Evolutionary conservation across 2,888 invertebrate genomes (phyloP).

Genomic region (Amphipoea lucens): DNA sequence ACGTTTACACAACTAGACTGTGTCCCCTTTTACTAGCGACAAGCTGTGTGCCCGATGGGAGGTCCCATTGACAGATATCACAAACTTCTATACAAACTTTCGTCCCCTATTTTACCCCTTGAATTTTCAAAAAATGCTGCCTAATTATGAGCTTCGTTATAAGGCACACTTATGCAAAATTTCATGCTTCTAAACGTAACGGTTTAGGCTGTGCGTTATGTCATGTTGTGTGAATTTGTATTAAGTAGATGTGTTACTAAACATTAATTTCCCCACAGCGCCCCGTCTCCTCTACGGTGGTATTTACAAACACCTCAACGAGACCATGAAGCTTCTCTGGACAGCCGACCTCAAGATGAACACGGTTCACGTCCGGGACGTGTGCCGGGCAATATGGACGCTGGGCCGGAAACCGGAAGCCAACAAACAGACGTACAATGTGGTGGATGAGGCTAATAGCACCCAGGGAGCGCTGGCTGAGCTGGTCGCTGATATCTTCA

Average conservation of each 20-base stretch:
- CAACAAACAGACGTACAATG: conserved; percentile 93
- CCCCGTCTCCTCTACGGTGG: conserved; percentile 96
- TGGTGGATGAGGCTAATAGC: conserved; percentile 95
- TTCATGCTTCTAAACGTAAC: neutral
- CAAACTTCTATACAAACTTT: neutral
- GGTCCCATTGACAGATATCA: neutral
- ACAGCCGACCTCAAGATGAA: conserved; percentile 95
- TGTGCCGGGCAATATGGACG: conserved; percentile 95
- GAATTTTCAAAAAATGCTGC: neutral
- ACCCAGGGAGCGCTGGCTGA: conserved; percentile 96
- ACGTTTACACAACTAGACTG: too few species aligned
- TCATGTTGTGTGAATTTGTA: neutral
- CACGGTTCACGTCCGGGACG: conserved; percentile 96
- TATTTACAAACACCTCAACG: conserved; percentile 96
- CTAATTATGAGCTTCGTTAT: neutral
- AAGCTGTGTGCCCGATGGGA: neutral
- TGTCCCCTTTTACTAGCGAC: neutral
- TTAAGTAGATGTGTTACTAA: neutral
- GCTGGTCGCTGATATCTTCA: conserved; percentile 95
- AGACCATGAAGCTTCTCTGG: conserved; percentile 98
- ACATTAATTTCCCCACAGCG: conserved; percentile 85
- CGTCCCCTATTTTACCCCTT: neutral
- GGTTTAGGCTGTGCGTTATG: too few species aligned
- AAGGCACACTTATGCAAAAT: neutral
- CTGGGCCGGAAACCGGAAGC: conserved; percentile 90